Percentiles rank a stretch among this genome's conserved stretches.
Evolutionary conservation across 1,140 invertebrate genomes (phyloP).

Genomic region (Drosophila pseudoobscura): DNA sequence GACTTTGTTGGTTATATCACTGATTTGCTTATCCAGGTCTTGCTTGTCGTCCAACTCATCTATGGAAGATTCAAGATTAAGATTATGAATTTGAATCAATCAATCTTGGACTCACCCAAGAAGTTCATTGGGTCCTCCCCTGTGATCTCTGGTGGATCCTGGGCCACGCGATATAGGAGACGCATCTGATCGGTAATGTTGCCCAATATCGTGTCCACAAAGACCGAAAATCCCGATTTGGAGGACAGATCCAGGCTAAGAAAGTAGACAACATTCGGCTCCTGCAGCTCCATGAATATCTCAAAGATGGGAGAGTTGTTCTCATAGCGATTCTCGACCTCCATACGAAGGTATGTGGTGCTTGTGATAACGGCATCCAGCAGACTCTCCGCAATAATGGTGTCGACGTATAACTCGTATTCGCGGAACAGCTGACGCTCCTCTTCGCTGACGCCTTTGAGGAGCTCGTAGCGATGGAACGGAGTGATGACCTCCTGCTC

Average conservation of each 20-base stretch:
- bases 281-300: conserved; percentile 86
- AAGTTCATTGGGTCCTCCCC: conserved; percentile 14
- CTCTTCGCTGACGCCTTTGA: conserved; percentile 46
- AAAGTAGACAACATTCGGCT: conserved; percentile 86
- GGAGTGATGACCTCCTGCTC: conserved; percentile 56
- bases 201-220: conserved; percentile 85
- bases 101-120: conserved; percentile 29
- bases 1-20: conserved; percentile 60
- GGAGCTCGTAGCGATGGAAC: conserved; percentile 55
- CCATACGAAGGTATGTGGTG: conserved; percentile 75
- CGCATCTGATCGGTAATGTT: conserved; percentile 86
- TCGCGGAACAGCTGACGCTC: conserved; percentile 67
- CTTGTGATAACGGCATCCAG: conserved; percentile 84
- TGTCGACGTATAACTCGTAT: conserved; percentile 88
- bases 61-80: not conserved
- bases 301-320: conserved; percentile 85
- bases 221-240: conserved; percentile 85
- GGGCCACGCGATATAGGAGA: conserved; percentile 52
- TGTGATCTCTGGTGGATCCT: conserved; percentile 51
- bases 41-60: conserved; percentile 52
- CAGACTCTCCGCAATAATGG: conserved; percentile 86
- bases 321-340: conserved; percentile 79
- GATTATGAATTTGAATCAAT: too few species aligned
- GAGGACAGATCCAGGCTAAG: conserved; percentile 86
- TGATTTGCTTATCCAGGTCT: conserved; percentile 49